Percentiles rank a stretch among this genome's conserved stretches.
These are phyloP conservation scores for Nyctalus aviator DNA, from an alignment of 2,797 vertebrate species.

Conservation along the genomic window DNA sequence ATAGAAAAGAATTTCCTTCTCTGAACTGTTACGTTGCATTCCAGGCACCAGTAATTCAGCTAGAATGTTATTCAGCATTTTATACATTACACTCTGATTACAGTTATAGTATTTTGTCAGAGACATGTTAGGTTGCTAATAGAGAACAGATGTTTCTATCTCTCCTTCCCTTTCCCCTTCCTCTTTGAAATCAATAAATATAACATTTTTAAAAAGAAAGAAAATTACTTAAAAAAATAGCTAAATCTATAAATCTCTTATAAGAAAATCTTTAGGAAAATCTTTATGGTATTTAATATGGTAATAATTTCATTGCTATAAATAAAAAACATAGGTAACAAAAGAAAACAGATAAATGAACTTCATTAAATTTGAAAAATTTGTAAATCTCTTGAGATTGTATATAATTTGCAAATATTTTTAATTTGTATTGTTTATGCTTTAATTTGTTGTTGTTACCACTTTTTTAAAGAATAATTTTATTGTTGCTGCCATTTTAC, in stretches of 20 bases:
- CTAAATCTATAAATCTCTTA: no score
- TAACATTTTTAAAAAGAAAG: no score
- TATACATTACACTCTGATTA: neutral
- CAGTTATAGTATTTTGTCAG: neutral
- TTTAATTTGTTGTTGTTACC: neutral
- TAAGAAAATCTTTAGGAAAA: no score
- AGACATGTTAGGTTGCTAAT: neutral
- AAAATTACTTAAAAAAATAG: no score
- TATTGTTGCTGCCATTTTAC: no score
- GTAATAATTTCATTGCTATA: no score
- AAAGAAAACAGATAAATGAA: neutral
- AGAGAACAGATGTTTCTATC: neutral
- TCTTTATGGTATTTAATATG: no score
- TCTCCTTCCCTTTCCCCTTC: no score
- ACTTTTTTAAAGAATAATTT: no score
- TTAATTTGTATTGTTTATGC: neutral
- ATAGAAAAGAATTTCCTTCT: neutral
- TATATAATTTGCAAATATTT: neutral
- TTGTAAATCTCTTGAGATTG: neutral
- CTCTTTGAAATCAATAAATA: no score
- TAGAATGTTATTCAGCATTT: conserved; percentile 6
- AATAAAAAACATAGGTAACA: neutral
- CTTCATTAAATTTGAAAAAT: neutral
- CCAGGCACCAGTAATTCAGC: neutral
- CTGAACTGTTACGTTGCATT: conserved; percentile 6